These are phyloP conservation scores for Jaculus jaculus DNA, from an alignment of 2,113 vertebrate species.

Conservation along the genomic window DNA sequence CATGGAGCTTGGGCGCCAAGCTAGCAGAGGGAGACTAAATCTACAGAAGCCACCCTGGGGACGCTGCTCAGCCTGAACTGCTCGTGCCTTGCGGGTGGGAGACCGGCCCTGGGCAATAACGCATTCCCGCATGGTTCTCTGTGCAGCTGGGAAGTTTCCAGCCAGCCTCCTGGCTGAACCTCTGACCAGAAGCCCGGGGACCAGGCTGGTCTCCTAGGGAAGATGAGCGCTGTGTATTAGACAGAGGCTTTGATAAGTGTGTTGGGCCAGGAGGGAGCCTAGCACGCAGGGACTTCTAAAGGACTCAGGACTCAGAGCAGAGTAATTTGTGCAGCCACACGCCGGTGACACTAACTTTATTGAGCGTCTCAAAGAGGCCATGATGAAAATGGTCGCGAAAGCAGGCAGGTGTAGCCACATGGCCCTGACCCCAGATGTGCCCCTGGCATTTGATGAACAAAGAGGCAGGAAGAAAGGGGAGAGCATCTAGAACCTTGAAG, in stretches of 20 bases:
- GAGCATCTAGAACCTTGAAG: background rate
- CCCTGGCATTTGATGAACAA: constrained; percentile 25
- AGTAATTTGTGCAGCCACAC: fast-evolving
- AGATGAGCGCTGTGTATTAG: background rate
- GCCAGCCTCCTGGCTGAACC: background rate
- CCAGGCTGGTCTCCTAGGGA: background rate
- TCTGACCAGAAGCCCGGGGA: background rate
- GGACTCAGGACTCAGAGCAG: fast-evolving
- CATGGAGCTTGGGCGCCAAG: constrained; percentile 56
- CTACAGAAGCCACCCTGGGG: background rate
- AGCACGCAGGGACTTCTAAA: background rate
- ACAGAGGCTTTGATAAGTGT: background rate
- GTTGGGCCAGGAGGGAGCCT: background rate
- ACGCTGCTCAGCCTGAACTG: background rate
- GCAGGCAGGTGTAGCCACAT: background rate
- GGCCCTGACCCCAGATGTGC: background rate
- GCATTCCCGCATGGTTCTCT: background rate
- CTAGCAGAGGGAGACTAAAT: background rate
- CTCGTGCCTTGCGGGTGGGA: background rate
- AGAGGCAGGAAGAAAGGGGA: background rate
- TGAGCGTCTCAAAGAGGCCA: background rate
- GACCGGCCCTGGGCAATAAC: background rate
- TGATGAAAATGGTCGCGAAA: constrained; percentile 5
- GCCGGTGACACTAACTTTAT: background rate
- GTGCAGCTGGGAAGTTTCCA: background rate